A percentile compares a stretch with the other conserved stretches of the same genome.
phyloP scores from a whole-genome alignment of 2,888 invertebrate genomes.

The Trilocha varians region DNA sequence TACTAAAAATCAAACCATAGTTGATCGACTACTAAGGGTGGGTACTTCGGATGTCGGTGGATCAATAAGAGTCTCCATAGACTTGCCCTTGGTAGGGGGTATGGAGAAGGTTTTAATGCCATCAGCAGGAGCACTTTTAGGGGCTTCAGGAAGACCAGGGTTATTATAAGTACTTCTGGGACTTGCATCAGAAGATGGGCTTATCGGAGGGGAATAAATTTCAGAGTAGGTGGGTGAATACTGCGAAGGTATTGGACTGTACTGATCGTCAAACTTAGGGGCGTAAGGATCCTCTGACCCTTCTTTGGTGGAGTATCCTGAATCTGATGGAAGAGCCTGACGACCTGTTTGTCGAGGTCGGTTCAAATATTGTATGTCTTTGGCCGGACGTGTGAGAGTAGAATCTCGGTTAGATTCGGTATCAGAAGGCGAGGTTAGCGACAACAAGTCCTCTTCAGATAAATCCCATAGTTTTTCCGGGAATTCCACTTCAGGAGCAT shows the following conservation, averaged over 20 bases:
- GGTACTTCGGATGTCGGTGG: slow-evolving; percentile 49
- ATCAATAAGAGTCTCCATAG: slow-evolving; percentile 59
- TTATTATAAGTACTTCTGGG: slow-evolving; percentile 53
- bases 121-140: slow-evolving; percentile 55
- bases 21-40: slow-evolving; percentile 57
- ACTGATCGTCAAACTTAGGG: slow-evolving; percentile 50
- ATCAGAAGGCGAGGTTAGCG: slow-evolving; percentile 70
- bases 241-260: slow-evolving; percentile 60
- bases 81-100: slow-evolving; percentile 55
- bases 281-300: slow-evolving; percentile 58
- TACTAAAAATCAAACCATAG: slow-evolving; percentile 52
- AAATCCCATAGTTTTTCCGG: slow-evolving; percentile 87
- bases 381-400: slow-evolving; percentile 71
- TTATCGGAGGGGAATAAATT: slow-evolving; percentile 63
- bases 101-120: slow-evolving; percentile 59
- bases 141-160: slow-evolving; percentile 52
- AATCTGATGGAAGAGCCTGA: slow-evolving; percentile 67
- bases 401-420: slow-evolving; percentile 74
- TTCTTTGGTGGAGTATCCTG: slow-evolving; percentile 61
- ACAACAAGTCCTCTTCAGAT: slow-evolving; percentile 76
- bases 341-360: slow-evolving; percentile 74
- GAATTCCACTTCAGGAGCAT: slow-evolving; percentile 83
- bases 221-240: slow-evolving; percentile 68
- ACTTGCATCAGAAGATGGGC: slow-evolving; percentile 58
- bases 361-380: slow-evolving; percentile 76